Evolutionary conservation across 2,888 invertebrate species (phyloP), one percentile per base, ranked within the genome.

Genomic region (Odontothrips loti): DNA sequence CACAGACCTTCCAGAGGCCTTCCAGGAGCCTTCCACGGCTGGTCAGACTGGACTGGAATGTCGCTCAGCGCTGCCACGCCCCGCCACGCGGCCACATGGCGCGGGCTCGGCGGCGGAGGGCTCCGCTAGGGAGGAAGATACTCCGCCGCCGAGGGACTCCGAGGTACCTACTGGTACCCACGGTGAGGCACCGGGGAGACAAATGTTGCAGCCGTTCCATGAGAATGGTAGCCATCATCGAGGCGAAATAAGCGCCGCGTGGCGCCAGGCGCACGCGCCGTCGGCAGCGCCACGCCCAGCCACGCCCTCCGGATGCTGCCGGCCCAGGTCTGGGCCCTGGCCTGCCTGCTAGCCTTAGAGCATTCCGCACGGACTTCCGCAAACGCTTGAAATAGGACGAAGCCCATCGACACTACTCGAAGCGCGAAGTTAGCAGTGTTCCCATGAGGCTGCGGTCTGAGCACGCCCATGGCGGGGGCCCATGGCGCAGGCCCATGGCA

Each of bases 71-170:
- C 9, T 27, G 27, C 68, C 68, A 3, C 68, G 68, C 68, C 68
- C 27, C 68, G 9, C 68, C 27, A 1, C 68, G 68, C 23, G n/a
- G 20, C 51, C 51, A 17, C 51, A 51, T 51, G 58, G 20, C 58
- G 17, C 17, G 48, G 78, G 34, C 34, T 43, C 3, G 79, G 81
- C 27, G 34, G 68, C 3, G 79, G 81, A 17, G 34, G 68, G 79
- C 79, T 80, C 79, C 81, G n/a, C n/a, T n/a, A n/a, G n/a, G n/a
- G 80, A 79, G 34, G 80, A 79, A 68, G 79, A 79, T 79, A 81
- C 68, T 47, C 29, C 75, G 63, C 47, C 48, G 68, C 47, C 79
- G 47, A 80, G 80, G 43, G 48, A 80, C 68, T 43, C 34, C 6
- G 34, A 6, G 34, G 6, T 43, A 43, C 34, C 34, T 6, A 4